phyloP scores from a whole-genome alignment of 2,888 invertebrate species.

The Cosmopolites sordidus region DNA sequence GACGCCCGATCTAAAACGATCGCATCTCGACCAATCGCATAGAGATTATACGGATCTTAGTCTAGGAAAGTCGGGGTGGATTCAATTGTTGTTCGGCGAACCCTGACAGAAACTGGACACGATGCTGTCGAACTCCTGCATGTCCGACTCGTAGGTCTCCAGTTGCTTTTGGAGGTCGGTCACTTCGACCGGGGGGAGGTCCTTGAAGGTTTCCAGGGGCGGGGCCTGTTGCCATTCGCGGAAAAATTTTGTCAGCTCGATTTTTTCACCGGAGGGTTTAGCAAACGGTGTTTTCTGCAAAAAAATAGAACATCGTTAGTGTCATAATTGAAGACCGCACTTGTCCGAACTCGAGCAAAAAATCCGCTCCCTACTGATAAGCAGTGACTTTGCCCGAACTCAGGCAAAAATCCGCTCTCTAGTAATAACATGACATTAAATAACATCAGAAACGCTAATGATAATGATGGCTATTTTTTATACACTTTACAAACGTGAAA shows the following conservation, averaged over 20 bases:
- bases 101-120: constrained; percentile 62
- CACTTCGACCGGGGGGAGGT: constrained; percentile 55
- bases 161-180: constrained; percentile 61
- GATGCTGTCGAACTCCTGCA: constrained; percentile 72
- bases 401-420: too few relatives aligned
- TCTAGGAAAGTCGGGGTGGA: neutral
- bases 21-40: constrained; percentile 20
- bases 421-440: too few relatives aligned
- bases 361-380: too few relatives aligned
- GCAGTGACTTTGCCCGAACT: too few relatives aligned
- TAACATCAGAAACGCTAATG: too few relatives aligned
- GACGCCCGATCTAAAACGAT: constrained; percentile 24
- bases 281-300: constrained; percentile 79
- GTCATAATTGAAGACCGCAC: too few relatives aligned
- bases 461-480: too few relatives aligned
- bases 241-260: constrained; percentile 74
- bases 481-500: too few relatives aligned
- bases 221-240: constrained; percentile 71
- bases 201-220: constrained; percentile 48
- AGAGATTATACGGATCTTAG: constrained; percentile 16
- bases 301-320: constrained; percentile 17
- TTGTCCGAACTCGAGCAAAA: too few relatives aligned
- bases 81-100: constrained; percentile 51
- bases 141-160: constrained; percentile 68
- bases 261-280: constrained; percentile 60